Conservation (phyloP, 2,888 invertebrate species). For the Tuberolachnus salignus region DNA sequence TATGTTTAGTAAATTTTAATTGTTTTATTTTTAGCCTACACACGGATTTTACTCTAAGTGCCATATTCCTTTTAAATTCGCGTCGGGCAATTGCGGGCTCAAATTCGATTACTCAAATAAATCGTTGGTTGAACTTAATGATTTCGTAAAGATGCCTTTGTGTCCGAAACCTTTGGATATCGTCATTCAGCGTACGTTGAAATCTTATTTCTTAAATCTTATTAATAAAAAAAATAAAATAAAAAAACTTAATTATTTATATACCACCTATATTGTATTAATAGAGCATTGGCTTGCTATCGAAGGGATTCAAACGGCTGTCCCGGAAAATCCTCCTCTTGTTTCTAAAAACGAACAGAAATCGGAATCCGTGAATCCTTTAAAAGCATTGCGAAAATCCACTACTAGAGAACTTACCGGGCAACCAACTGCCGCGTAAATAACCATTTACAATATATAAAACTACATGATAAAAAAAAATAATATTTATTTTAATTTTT, state of each 20-base stretch:
- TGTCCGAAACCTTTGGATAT: conserved; percentile 89
- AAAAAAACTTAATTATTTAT: not conserved
- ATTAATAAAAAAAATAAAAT: not conserved
- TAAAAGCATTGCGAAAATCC: conserved; percentile 73
- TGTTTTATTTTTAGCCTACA: no score
- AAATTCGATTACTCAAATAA: conserved; percentile 95
- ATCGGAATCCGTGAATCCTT: conserved; percentile 89
- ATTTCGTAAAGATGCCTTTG: conserved; percentile 77
- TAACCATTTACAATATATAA: no score
- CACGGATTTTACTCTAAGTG: no score
- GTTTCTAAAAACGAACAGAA: conserved; percentile 76
- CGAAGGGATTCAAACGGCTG: conserved; percentile 95
- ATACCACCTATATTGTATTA: no score
- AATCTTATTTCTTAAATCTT: conserved; percentile 29
- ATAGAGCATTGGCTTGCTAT: conserved; percentile 94
- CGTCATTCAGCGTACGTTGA: conserved; percentile 70
- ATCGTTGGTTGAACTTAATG: conserved; percentile 89
- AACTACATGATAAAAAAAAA: conserved; percentile 7
- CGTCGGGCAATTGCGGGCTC: conserved; percentile 93
- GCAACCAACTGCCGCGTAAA: conserved; percentile 74
- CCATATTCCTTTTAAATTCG: conserved; percentile 92
- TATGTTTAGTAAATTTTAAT: no score
- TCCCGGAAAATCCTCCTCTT: conserved; percentile 98
- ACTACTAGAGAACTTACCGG: conserved; percentile 78
- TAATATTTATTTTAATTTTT: conserved; percentile 30